A percentile compares a stretch with the other conserved stretches of the same genome.
Conservation (phyloP, 2,888 invertebrate genomes). For the Tiliacea citrago region DNA sequence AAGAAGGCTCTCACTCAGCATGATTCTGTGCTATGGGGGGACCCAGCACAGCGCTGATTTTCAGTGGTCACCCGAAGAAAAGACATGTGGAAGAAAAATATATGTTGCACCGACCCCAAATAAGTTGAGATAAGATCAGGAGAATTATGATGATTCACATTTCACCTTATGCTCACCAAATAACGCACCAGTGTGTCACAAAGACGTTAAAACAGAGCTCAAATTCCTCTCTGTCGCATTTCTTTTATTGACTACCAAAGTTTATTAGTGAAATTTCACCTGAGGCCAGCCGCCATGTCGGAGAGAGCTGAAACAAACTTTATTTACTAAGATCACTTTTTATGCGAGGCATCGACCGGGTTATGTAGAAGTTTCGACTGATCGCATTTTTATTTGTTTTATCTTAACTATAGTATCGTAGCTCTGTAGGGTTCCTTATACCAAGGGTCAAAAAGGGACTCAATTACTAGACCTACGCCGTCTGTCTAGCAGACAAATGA, state of each 20-base stretch:
- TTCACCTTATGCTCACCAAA: not conserved
- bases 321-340: conserved; percentile 44
- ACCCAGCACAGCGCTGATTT: too few relatives aligned
- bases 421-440: not conserved
- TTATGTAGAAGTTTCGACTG: conserved; percentile 20
- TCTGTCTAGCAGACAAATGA: too few relatives aligned
- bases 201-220: conserved; percentile 78
- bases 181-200: conserved; percentile 66
- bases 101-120: not conserved
- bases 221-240: conserved; percentile 82
- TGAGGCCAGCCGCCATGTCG: conserved; percentile 65
- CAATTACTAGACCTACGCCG: not conserved
- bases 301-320: conserved; percentile 47
- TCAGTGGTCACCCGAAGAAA: too few relatives aligned
- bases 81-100: not conserved
- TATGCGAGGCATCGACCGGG: conserved; percentile 39
- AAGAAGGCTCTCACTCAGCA: too few relatives aligned
- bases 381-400: conserved; percentile 49
- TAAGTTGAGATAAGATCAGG: not conserved
- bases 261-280: conserved; percentile 86
- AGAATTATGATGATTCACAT: too few relatives aligned
- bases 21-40: too few relatives aligned
- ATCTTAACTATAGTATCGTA: conserved; percentile 11
- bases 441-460: not conserved
- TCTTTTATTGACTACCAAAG: conserved; percentile 86